Evolutionary conservation across 2,113 vertebrate genomes (phyloP).

Genomic region (Sylvilagus bachmani): DNA sequence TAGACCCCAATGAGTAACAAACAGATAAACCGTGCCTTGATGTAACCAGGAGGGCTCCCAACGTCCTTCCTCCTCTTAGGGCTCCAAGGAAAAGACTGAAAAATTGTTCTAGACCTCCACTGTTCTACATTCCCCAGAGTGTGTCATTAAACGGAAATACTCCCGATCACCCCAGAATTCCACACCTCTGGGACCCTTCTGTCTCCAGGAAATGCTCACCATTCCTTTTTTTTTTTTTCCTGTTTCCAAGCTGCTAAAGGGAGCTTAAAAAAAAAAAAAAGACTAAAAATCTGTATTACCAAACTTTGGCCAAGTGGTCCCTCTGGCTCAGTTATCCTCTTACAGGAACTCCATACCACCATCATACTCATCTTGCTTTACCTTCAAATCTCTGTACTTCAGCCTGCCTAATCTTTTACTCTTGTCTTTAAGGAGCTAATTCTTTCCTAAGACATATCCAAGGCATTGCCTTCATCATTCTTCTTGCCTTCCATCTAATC

Average conservation of each 20-base stretch:
- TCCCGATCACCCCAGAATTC: neutral
- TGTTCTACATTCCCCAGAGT: neutral
- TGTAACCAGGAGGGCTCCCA: constrained; percentile 4
- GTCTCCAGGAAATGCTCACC: constrained; percentile 3
- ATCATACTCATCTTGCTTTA: neutral
- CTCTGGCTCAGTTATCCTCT: neutral
- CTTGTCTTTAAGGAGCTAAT: neutral
- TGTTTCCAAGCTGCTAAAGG: constrained; percentile 30
- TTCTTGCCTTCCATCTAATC: neutral
- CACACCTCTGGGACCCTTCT: neutral
- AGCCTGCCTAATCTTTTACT: neutral
- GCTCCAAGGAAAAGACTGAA: neutral
- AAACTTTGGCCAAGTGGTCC: neutral
- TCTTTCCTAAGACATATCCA: neutral
- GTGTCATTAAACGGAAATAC: constrained; percentile 2
- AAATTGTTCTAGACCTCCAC: neutral
- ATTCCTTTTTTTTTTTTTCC: neutral
- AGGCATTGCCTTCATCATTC: neutral
- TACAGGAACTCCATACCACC: neutral
- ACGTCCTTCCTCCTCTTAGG: neutral
- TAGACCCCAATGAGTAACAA: neutral
- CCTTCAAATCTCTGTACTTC: constrained; percentile 49
- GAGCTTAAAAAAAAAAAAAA: neutral
- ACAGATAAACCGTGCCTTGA: constrained; percentile 2
- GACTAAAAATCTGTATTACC: neutral